Base-by-base conservation (phyloP, 2,888 invertebrate species). In the Metopia argyrocephala region DNA sequence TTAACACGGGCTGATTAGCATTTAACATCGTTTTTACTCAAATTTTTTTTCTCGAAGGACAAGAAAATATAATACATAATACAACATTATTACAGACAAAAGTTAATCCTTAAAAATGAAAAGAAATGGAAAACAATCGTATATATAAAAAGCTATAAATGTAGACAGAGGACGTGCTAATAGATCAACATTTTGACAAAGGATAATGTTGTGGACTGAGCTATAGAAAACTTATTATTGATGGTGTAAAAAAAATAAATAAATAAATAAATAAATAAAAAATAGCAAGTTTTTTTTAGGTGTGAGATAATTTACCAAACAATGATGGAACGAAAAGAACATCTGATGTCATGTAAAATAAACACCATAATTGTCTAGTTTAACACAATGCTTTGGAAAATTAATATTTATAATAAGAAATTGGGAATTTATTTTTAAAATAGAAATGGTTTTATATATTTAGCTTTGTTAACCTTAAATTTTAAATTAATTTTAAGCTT, bases 211-310 rank as follows among this genome's bases (percentile, higher is more conserved):
- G 50, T 52, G 65, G 28, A n/a, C 31, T 6, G n/a, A 65, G 20
- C n/a, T 52, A 52, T 65, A 21, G 38, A 65, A 50, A 50, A 66
- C 5, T 54, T 54, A 23, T 28, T 48, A 50, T 48, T 48, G 25
- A 64, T 64, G 20, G n/a, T 50, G 20, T 64, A 64, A 50, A 50
- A 21, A 64, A 18, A 31, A 38, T 38, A 15, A 3, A 12, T 15
- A 38, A 15, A 38, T 38, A 15, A 12, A n/a, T n/a, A n/a, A 38
- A 38, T 38, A 9, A 1, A 2, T 2, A 12, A 38, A 2, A 4
- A 6, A 1, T 3, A 38, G 15, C 1, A 15, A 1, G 38, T 12
- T 1, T 0, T 31, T 31, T 9, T 31, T n/a, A n/a, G n/a, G n/a
- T n/a, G n/a, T n/a, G n/a, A 31, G 12, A 31, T 12, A 31, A 9